Evolutionary conservation across 2,113 vertebrate species (phyloP).

Genomic region (Dolichallabes microphthalmus): DNA sequence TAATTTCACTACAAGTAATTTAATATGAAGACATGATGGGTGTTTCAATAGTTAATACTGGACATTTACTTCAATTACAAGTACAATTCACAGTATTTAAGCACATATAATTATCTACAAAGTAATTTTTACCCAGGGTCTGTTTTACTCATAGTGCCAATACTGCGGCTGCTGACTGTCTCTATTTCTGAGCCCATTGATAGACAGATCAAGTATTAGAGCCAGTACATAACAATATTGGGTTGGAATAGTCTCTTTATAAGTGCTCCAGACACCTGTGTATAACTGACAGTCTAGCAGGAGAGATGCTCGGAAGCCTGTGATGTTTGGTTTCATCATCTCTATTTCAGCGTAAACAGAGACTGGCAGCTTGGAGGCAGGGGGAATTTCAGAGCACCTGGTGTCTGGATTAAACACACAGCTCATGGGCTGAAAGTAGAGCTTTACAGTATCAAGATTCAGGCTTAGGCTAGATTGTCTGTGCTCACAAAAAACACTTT

Average conservation of each 20-base stretch:
- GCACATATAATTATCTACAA: not conserved
- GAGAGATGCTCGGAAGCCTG: not conserved
- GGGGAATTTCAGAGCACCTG: slow-evolving; percentile 32
- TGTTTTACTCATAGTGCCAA: not conserved
- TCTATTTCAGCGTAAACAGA: slow-evolving; percentile 28
- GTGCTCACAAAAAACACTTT: not conserved
- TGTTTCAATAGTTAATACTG: too few relatives aligned
- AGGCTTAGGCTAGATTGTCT: not conserved
- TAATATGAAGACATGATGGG: too few relatives aligned
- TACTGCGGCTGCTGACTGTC: not conserved
- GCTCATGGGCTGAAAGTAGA: not conserved
- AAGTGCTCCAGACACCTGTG: too few relatives aligned
- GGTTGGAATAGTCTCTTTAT: not conserved
- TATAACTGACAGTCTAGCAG: not conserved
- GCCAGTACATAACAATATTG: not conserved
- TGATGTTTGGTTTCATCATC: slow-evolving; percentile 28
- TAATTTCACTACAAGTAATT: too few relatives aligned
- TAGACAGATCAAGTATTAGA: not conserved
- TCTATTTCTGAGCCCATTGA: not conserved
- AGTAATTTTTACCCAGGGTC: not conserved
- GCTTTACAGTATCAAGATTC: not conserved
- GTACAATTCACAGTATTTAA: too few relatives aligned
- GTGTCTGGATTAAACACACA: slow-evolving; percentile 20
- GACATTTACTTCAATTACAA: too few relatives aligned
- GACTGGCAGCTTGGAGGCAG: slow-evolving; percentile 24